Evolutionary conservation across 2,113 vertebrate species (phyloP), one percentile per base, ranked within the genome.

Genomic region (Potamarius usumacintae): DNA sequence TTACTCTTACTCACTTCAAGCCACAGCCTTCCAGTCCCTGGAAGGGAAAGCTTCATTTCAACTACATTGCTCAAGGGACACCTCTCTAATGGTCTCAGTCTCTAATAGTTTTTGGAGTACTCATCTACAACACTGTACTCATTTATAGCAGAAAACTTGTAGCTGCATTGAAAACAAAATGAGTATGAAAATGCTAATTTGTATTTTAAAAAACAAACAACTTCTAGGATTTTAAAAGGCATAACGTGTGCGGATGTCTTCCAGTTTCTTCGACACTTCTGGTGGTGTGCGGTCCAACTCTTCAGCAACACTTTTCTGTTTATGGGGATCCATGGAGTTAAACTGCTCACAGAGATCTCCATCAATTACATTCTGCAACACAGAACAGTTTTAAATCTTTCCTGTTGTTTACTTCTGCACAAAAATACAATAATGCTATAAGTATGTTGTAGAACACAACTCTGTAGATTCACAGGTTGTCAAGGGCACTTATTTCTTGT

Each of bases 251-350:
- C 97, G 97, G 82, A 99, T 99, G 92, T 99, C 98, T 90, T 99
- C 98, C 90, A 99, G 96, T 88, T 99, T 99, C 95, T 99, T 99
- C 42, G 98, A 99, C 76, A 99, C 98, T 88, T 99, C 98, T 0
- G 98, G 97, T 0, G 98, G 98, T 0, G 98, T 99, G 87, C 98
- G 91, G 94, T 99, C 98, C 89, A 99, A 94, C 92, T 99, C 98
- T 89, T 99, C 98, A 0, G 98, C 97, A 74, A 99, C 97, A 0
- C 99, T 99, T 90, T 99, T 99, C 93, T 99, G 98, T 87, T 99
- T 99, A 93, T 97, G 97, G 1, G 97, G 97, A 85, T 99, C 98
- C 98, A 99, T 99, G n/a, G 98, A 99, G 93, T 99, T 99, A 88
- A 99, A 99, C 94, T 99, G 98, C 92, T 99, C 98, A 85, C 98